Conservation (phyloP, 2,797 vertebrate species). For the Microctenopoma stevenorrisi region DNA sequence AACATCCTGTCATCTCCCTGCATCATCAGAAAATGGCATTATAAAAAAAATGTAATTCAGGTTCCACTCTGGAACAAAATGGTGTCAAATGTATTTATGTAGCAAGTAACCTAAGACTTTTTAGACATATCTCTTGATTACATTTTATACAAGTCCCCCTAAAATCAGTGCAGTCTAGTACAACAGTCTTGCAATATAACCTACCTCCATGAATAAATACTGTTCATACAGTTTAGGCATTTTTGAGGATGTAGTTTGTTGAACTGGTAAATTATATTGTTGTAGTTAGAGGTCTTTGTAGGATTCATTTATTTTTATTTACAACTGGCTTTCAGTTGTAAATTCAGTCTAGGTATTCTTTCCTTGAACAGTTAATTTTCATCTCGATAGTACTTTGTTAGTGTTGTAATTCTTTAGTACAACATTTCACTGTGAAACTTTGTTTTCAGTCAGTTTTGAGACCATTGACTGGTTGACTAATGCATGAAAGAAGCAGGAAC, state of each 20-base stretch:
- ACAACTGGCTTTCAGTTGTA: background rate
- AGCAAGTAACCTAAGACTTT: no score
- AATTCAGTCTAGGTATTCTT: no score
- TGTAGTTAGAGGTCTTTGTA: background rate
- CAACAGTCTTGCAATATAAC: background rate
- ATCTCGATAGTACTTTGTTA: background rate
- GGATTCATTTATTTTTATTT: no score
- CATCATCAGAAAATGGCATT: no score
- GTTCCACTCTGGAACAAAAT: no score
- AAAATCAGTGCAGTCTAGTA: no score
- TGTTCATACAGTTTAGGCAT: background rate
- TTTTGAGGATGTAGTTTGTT: background rate
- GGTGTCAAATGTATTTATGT: no score
- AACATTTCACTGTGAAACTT: background rate
- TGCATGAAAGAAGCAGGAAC: slow-evolving; percentile 5
- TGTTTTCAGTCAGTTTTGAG: background rate
- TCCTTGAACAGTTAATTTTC: background rate
- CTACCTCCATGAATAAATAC: no score
- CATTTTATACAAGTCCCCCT: no score
- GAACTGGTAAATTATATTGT: background rate
- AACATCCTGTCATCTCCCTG: no score
- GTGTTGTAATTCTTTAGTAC: background rate
- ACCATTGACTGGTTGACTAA: slow-evolving; percentile 17
- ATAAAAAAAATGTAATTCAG: no score
- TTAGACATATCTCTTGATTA: no score